A percentile compares a stretch with the other conserved stretches of the same genome.
Evolutionary conservation across 2,113 vertebrate species (phyloP).

Genomic region (Hemibagrus wyckioides): DNA sequence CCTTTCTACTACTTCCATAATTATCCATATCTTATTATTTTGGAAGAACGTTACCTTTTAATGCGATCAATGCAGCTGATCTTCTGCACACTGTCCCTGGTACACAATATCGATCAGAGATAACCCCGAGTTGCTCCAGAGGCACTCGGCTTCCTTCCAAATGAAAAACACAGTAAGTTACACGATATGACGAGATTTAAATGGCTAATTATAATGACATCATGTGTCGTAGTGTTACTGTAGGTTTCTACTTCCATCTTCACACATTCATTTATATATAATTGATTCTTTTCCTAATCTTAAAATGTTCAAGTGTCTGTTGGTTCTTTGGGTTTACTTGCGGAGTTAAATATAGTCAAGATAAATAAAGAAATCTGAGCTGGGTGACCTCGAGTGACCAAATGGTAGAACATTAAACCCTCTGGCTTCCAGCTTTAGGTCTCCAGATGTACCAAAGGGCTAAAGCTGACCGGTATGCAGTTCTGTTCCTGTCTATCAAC

Average conservation of each 20-base stretch:
- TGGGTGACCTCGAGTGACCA: not conserved
- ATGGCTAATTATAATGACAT: not conserved
- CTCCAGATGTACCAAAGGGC: not conserved
- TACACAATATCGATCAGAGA: not conserved
- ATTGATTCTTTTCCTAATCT: not conserved
- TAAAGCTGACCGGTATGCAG: not conserved
- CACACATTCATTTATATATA: not conserved
- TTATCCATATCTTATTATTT: not conserved
- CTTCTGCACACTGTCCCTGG: not conserved
- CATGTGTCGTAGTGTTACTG: not conserved
- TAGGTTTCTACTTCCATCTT: not conserved
- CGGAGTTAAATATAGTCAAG: not conserved
- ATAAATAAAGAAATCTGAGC: not conserved
- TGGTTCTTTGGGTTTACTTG: not conserved
- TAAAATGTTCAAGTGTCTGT: not conserved
- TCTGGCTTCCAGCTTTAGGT: not conserved
- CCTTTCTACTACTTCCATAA: not conserved
- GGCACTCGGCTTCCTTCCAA: too few species aligned
- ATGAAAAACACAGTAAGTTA: not conserved
- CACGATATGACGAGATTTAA: not conserved
- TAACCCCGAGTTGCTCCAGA: not conserved
- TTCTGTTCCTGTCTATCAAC: constrained; percentile 2
- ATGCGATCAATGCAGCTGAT: not conserved
- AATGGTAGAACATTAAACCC: not conserved
- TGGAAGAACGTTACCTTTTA: not conserved